These are phyloP conservation scores for Aurelia aurita complex sp. Pacific DNA, from an alignment of 30 jellyfish, hydroid and myxozoan genomes.

Conservation along the genomic window DNA sequence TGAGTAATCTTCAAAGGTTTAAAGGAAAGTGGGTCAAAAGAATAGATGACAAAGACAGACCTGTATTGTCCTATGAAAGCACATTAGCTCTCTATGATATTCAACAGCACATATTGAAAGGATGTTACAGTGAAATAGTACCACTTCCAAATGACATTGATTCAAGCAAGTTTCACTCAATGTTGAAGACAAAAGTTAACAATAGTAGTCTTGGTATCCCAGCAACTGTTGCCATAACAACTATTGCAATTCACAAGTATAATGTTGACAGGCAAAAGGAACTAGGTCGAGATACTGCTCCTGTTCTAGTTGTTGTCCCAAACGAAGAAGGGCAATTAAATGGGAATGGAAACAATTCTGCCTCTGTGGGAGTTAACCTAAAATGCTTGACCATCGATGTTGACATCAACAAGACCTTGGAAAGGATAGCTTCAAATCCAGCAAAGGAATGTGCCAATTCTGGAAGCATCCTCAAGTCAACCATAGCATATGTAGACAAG, in stretches of 20 bases:
- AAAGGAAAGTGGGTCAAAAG: slow-evolving; percentile 78
- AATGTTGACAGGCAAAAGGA: slow-evolving; percentile 66
- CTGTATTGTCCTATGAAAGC: slow-evolving; percentile 56
- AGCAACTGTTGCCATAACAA: slow-evolving; percentile 81
- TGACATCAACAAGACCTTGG: slow-evolving; percentile 62
- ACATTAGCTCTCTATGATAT: slow-evolving; percentile 56
- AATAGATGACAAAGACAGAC: slow-evolving; percentile 69
- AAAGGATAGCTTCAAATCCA: slow-evolving; percentile 51
- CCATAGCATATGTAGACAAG: slow-evolving; percentile 8
- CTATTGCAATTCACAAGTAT: slow-evolving; percentile 88
- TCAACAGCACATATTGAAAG: slow-evolving; percentile 80
- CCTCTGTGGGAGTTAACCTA: slow-evolving; percentile 29
- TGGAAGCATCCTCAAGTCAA: slow-evolving; percentile 8
- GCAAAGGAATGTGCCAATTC: slow-evolving; percentile 50
- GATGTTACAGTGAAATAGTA: slow-evolving; percentile 88
- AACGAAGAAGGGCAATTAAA: slow-evolving; percentile 35
- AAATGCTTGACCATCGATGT: slow-evolving; percentile 64
- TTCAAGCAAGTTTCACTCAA: slow-evolving; percentile 67
- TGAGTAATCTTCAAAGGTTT: slow-evolving; percentile 65
- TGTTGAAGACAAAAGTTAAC: slow-evolving; percentile 73
- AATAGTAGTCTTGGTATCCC: slow-evolving; percentile 88
- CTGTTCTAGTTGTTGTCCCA: slow-evolving; percentile 71
- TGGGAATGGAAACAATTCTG: slow-evolving; percentile 18
- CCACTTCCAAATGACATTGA: slow-evolving; percentile 79
- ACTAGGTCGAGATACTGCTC: slow-evolving; percentile 72